Base-by-base conservation (phyloP, 2,113 vertebrate species). In the Casuarius casuarius region DNA sequence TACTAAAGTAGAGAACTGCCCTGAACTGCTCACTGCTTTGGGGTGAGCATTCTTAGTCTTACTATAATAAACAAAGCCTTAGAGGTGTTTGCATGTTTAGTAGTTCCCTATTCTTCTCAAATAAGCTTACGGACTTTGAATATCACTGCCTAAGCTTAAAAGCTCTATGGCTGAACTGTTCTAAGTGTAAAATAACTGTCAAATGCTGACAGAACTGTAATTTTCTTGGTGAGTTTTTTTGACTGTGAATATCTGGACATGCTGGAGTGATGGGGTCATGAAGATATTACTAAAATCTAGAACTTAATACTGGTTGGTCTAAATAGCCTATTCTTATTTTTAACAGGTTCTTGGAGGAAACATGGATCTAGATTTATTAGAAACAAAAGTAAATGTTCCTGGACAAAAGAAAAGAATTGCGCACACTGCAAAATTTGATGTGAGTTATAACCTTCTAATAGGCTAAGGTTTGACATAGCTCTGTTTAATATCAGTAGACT, bases 321-420 rank as follows among this genome's bases (percentile, higher is more conserved):
- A 23, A 70, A 66, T n/a, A 72, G 48, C 42, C 42, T 75, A 3
- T 21, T 68, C 10, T 73, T 87, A 68, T n/a, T 25, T 56, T 58
- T 44, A 42, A 29, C 72, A 92, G 71, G 35, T 11, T 46, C 15
- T 9, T 56, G 48, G 17, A 94, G 52, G 51, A 38, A 70, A 92
- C 38, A 20, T 9, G 18, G 72, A 89, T 73, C 65, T 88, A 18
- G 75, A 79, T 72, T 92, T 89, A 6, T 63, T 76, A 2, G 95
- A 97, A 71, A 52, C 87, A 5, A 91, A 96, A n/a, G 71, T 61
- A 20, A 90, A 85, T 87, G 14, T 81, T 33, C 22, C 92, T 73
- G 95, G 89, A 68, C 96, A 93, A 48, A 97, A 97, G 95, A 98
- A 95, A 93, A 98, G 98, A 88, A 96, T 98, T 56, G 97, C 98